Conservation (phyloP, 2,888 invertebrate species). For the Eudasyphora cyanicolor region DNA sequence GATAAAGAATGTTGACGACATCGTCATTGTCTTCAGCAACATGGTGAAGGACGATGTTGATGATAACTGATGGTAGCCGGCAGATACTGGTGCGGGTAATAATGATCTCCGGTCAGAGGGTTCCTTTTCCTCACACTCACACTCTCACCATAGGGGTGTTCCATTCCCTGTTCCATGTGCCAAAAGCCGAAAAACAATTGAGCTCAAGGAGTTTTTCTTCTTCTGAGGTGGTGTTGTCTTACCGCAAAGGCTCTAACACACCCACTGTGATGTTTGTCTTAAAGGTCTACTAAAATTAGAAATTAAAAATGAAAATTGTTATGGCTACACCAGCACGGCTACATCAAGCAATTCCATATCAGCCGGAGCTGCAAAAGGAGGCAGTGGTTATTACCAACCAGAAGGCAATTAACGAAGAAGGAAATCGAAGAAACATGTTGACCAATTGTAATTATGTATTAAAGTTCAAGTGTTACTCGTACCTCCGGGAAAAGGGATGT, state of each 20-base stretch:
- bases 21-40: neutral
- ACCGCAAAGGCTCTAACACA: slow-evolving; percentile 38
- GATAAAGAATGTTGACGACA: slow-evolving; percentile 17
- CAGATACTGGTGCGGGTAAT: neutral
- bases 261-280: slow-evolving; percentile 21
- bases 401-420: slow-evolving; percentile 47
- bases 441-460: slow-evolving; percentile 58
- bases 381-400: slow-evolving; percentile 7
- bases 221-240: slow-evolving; percentile 1
- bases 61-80: slow-evolving; percentile 27
- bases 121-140: neutral
- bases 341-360: neutral
- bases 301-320: slow-evolving; percentile 35
- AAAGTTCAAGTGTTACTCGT: slow-evolving; percentile 41
- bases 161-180: neutral
- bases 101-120: neutral
- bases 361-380: neutral
- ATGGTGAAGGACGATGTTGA: slow-evolving; percentile 13
- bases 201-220: neutral
- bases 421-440: slow-evolving; percentile 61
- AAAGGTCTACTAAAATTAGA: slow-evolving; percentile 40
- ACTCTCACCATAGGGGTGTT: slow-evolving; percentile 35
- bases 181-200: neutral
- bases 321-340: slow-evolving; percentile 1
- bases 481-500: slow-evolving; percentile 26